Percentiles rank a stretch among this genome's conserved stretches.
phyloP scores from a whole-genome alignment of 2,797 vertebrate genomes.

The Lacerta bilineata region DNA sequence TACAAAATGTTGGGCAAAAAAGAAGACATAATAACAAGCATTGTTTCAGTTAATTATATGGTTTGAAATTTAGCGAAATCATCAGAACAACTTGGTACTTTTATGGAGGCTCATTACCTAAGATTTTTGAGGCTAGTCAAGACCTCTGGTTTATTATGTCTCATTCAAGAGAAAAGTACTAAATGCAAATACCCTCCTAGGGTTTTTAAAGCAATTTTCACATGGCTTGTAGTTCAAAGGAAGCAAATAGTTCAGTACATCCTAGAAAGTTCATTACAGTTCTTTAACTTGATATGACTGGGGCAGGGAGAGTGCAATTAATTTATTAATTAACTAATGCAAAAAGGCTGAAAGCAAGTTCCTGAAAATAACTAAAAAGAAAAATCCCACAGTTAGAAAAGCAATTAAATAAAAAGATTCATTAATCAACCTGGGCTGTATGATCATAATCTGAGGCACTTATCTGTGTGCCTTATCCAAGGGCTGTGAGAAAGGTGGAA shows the following conservation, averaged over 20 bases:
- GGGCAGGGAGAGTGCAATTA: background rate
- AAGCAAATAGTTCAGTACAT: background rate
- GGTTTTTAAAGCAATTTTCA: background rate
- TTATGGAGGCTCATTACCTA: constrained; percentile 9
- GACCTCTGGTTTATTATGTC: background rate
- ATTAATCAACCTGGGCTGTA: background rate
- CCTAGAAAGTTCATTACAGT: background rate
- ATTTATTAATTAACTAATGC: background rate
- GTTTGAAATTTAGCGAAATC: background rate
- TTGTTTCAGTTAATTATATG: constrained; percentile 40
- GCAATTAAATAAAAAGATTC: background rate
- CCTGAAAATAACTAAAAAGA: background rate
- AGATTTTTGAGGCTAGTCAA: background rate
- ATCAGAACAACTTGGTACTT: constrained; percentile 35
- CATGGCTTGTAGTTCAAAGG: background rate
- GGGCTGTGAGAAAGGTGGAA: too few relatives aligned
- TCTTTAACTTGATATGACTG: background rate
- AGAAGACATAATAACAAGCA: background rate
- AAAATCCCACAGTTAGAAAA: background rate
- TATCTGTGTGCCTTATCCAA: too few relatives aligned
- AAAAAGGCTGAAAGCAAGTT: background rate
- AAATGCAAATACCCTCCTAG: background rate
- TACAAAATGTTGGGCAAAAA: background rate
- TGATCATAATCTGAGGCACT: too few relatives aligned
- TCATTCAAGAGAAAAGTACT: background rate